Evolutionary conservation across 2,113 vertebrate species (phyloP).

Genomic region (Macrotus californicus): DNA sequence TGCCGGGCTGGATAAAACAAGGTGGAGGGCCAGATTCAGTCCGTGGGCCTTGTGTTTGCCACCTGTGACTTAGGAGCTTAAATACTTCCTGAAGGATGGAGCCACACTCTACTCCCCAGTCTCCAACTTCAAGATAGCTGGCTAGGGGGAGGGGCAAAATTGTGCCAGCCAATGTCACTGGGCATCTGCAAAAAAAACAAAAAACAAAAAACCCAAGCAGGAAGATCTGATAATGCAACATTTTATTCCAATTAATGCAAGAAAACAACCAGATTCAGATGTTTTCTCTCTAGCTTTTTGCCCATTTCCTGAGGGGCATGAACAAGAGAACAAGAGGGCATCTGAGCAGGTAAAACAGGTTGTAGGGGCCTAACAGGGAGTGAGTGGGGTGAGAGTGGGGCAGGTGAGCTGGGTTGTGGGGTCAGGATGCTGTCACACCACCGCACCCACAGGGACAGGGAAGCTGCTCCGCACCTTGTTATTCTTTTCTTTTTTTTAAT

Average conservation of each 20-base stretch:
- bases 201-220: neutral
- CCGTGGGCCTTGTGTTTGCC: too few relatives aligned
- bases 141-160: neutral
- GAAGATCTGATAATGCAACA: neutral
- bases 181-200: conserved; percentile 4
- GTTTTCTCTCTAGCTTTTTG: neutral
- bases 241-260: conserved; percentile 19
- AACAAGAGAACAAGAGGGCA: accelerated
- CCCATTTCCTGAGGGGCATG: neutral
- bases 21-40: too few relatives aligned
- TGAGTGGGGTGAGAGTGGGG: neutral
- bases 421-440: neutral
- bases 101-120: neutral
- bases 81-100: conserved; percentile 1
- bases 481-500: too few relatives aligned
- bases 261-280: neutral
- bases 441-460: neutral
- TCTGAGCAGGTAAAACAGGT: neutral
- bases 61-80: neutral
- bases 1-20: too few relatives aligned
- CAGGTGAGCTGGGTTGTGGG: neutral
- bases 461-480: accelerated
- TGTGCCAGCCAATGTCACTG: neutral
- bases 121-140: conserved; percentile 23
- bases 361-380: accelerated